These are phyloP conservation scores for Stomorhina lunata DNA, from an alignment of 2,888 invertebrate species.

Conservation along the genomic window DNA sequence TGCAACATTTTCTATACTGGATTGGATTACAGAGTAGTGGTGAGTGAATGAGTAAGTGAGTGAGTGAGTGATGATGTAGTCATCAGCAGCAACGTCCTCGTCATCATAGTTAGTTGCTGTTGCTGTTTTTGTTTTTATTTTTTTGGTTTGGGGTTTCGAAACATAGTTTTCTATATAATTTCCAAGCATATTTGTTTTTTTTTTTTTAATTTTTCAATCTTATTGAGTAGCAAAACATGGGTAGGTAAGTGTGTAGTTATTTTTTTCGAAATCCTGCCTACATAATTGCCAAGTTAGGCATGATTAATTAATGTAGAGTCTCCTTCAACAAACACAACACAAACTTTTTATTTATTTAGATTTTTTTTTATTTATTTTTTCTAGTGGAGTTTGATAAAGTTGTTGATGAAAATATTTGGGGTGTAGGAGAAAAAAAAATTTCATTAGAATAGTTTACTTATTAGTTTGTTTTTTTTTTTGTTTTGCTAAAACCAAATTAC, in stretches of 20 bases:
- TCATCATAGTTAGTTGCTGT: constrained; percentile 31
- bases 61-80: constrained; percentile 14
- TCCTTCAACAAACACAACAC: constrained; percentile 52
- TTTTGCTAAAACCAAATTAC: not conserved
- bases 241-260: not conserved
- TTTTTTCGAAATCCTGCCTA: constrained; percentile 56
- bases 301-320: constrained; percentile 66
- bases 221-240: constrained; percentile 25
- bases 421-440: constrained; percentile 23
- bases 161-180: constrained; percentile 30
- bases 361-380: too few relatives aligned
- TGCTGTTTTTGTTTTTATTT: too few relatives aligned
- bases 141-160: constrained; percentile 23
- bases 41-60: not conserved
- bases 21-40: constrained; percentile 9
- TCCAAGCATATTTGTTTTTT: too few relatives aligned
- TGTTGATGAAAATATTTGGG: constrained; percentile 56
- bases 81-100: too few relatives aligned
- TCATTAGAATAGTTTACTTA: constrained; percentile 54
- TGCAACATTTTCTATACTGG: constrained; percentile 63
- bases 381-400: constrained; percentile 63
- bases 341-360: too few relatives aligned
- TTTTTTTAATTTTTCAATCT: constrained; percentile 39
- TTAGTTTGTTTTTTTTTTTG: not conserved
- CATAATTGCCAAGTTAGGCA: constrained; percentile 66